Percentiles rank a stretch among this genome's conserved stretches.
Evolutionary conservation across 1,140 invertebrate species (phyloP).

Genomic region (Vollenhovia emeryi): DNA sequence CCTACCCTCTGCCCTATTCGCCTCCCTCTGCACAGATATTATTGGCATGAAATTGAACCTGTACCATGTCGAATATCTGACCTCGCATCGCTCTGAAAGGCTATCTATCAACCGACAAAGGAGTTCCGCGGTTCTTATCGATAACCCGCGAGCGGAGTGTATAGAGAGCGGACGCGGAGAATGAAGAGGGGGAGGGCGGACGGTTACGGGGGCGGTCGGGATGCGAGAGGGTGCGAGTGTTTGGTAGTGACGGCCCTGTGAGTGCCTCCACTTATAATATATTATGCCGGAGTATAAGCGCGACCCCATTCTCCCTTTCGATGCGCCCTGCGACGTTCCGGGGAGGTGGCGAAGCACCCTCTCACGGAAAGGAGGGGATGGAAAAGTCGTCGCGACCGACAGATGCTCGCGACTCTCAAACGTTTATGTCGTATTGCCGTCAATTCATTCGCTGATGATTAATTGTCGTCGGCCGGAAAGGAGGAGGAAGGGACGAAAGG

Average conservation of each 20-base stretch:
- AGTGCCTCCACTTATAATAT: slow-evolving; percentile 77
- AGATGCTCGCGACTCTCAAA: slow-evolving; percentile 67
- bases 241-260: slow-evolving; percentile 77
- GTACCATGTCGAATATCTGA: slow-evolving; percentile 74
- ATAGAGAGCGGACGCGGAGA: slow-evolving; percentile 28
- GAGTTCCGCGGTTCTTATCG: slow-evolving; percentile 76
- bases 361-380: slow-evolving; percentile 21
- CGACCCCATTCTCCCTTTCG: slow-evolving; percentile 42
- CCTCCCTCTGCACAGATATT: slow-evolving; percentile 67
- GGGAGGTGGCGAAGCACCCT: slow-evolving; percentile 69
- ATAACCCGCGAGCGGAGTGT: slow-evolving; percentile 76
- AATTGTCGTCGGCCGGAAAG: slow-evolving; percentile 11
- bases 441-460: slow-evolving; percentile 54
- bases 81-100: slow-evolving; percentile 73
- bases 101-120: slow-evolving; percentile 78
- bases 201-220: not conserved
- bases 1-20: slow-evolving; percentile 8
- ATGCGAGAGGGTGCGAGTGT: slow-evolving; percentile 66
- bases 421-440: slow-evolving; percentile 62
- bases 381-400: slow-evolving; percentile 66
- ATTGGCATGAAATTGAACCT: slow-evolving; percentile 77
- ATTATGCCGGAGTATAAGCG: slow-evolving; percentile 70
- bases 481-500: no score
- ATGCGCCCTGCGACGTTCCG: slow-evolving; percentile 4
- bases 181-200: not conserved